phyloP scores from a whole-genome alignment of 2,113 vertebrate genomes.

The Grammomys surdaster region DNA sequence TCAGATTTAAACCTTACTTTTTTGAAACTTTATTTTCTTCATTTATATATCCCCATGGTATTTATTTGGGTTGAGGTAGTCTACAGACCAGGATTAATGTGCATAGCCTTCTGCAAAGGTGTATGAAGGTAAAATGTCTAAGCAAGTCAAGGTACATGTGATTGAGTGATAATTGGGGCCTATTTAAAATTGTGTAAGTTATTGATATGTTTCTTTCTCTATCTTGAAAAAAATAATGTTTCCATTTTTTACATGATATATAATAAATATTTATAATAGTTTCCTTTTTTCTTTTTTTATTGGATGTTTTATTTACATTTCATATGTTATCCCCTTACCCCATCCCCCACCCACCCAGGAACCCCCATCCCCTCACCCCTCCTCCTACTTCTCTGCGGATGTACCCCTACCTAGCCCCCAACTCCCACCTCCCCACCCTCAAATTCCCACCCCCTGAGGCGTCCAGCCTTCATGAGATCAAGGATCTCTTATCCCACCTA shows the following conservation, averaged over 20 bases:
- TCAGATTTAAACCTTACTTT: neutral
- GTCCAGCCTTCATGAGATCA: too few species aligned
- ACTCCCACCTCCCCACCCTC: too few species aligned
- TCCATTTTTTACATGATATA: neutral
- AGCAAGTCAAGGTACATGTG: neutral
- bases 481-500: too few species aligned
- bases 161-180: neutral
- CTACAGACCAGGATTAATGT: neutral
- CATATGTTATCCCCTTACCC: too few species aligned
- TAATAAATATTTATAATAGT: constrained; percentile 1
- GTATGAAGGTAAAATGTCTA: neutral
- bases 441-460: too few species aligned
- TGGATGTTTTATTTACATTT: too few species aligned
- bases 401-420: too few species aligned
- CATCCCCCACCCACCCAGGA: too few species aligned
- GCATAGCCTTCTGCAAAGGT: neutral
- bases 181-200: constrained; percentile 20
- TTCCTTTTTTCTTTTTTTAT: neutral
- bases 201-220: constrained; percentile 12
- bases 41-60: neutral
- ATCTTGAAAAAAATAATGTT: neutral
- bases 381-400: too few species aligned
- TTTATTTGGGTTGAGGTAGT: neutral
- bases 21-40: neutral
- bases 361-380: too few species aligned